phyloP scores from a whole-genome alignment of 64 coral and sea anemone species.

The Exaiptasia diaphana region DNA sequence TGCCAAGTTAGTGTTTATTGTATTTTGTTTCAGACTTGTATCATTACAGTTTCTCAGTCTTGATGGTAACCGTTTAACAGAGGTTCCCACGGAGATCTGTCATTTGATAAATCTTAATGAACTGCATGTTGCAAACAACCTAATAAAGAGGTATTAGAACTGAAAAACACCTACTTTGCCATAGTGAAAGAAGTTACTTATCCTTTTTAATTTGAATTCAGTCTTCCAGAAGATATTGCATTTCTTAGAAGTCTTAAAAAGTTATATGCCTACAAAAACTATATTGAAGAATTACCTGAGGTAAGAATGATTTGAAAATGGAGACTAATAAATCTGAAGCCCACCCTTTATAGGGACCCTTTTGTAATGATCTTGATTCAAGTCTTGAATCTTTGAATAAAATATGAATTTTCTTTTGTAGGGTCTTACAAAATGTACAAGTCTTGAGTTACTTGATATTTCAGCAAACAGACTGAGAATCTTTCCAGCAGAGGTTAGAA shows the following conservation, averaged over 20 bases:
- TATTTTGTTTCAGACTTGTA: slow-evolving; percentile 61
- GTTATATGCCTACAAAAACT: slow-evolving; percentile 85
- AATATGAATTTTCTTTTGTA: slow-evolving; percentile 1
- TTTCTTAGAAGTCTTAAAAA: slow-evolving; percentile 90
- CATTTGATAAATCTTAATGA: slow-evolving; percentile 85
- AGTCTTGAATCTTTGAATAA: neutral
- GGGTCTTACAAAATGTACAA: slow-evolving; percentile 89
- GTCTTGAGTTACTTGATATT: slow-evolving; percentile 69
- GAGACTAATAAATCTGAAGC: neutral
- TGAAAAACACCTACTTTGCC: neutral
- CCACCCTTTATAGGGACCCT: too few species aligned
- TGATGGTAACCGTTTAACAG: slow-evolving; percentile 58
- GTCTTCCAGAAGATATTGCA: slow-evolving; percentile 92
- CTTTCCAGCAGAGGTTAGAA: slow-evolving; percentile 80
- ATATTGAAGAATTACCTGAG: slow-evolving; percentile 93
- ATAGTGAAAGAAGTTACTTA: neutral
- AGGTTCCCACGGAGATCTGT: slow-evolving; percentile 85
- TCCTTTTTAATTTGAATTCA: slow-evolving; percentile 16
- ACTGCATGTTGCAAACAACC: slow-evolving; percentile 82
- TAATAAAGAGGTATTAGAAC: slow-evolving; percentile 67
- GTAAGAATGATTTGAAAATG: neutral
- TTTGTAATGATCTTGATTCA: too few species aligned
- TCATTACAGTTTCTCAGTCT: slow-evolving; percentile 92
- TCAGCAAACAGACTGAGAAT: slow-evolving; percentile 86
- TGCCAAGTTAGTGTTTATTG: too few species aligned